phyloP scores from a whole-genome alignment of 2,113 vertebrate genomes.

The Butorides virescens region DNA sequence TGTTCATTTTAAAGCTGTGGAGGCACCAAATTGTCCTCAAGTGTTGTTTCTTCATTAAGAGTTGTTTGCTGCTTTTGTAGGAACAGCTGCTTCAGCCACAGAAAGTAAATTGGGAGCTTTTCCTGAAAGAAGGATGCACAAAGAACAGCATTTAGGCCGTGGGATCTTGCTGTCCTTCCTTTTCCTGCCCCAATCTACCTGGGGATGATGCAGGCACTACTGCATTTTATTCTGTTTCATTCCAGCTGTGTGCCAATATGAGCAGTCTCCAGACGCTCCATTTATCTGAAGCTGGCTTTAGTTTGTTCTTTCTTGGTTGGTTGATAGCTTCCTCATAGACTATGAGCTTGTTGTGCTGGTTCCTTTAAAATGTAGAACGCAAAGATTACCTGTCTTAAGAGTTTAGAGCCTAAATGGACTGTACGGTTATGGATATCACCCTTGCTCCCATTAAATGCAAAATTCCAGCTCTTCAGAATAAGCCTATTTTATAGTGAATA shows the following conservation, averaged over 20 bases:
- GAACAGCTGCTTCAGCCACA: background rate
- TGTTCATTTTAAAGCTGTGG: background rate
- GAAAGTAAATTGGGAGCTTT: background rate
- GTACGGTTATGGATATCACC: background rate
- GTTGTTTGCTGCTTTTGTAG: background rate
- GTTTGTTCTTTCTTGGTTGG: background rate
- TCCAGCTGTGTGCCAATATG: background rate
- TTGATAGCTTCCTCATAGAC: background rate
- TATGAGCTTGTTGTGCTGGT: background rate
- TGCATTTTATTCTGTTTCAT: background rate
- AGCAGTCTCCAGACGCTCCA: background rate
- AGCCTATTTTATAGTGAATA: background rate
- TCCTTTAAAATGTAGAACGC: background rate
- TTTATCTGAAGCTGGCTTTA: background rate
- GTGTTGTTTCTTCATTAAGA: background rate
- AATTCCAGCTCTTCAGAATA: background rate
- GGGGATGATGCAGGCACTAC: background rate
- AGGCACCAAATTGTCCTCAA: constrained; percentile 1
- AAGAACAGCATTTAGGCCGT: background rate
- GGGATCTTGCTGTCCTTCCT: background rate
- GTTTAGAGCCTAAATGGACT: background rate
- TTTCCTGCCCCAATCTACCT: background rate
- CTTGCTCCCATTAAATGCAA: background rate
- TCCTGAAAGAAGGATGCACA: background rate
- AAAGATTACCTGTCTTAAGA: background rate